Evolutionary conservation across 2,797 vertebrate species (phyloP).

Genomic region (Enteromius argenteus): DNA sequence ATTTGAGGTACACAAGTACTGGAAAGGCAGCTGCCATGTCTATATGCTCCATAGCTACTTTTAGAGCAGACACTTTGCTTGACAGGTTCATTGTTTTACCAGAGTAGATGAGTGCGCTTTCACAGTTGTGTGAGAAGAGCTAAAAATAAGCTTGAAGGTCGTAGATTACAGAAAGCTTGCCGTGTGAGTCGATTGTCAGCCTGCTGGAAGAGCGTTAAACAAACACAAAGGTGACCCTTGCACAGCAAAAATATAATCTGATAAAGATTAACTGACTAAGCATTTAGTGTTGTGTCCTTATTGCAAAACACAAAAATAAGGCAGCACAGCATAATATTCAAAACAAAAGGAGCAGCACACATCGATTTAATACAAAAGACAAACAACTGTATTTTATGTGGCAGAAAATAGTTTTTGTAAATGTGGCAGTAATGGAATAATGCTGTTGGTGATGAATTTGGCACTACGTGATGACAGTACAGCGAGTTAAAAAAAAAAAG

Average conservation of each 20-base stretch:
- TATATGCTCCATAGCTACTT: neutral
- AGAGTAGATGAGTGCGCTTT: conserved; percentile 3
- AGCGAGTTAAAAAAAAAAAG: neutral
- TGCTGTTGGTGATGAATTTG: conserved; percentile 38
- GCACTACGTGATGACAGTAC: conserved; percentile 8
- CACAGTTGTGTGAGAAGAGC: conserved; percentile 21
- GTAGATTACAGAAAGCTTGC: conserved; percentile 34
- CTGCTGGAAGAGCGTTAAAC: conserved; percentile 29
- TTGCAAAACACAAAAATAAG: conserved; percentile 26
- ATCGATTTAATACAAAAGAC: neutral
- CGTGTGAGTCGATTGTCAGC: neutral
- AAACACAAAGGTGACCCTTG: conserved; percentile 38
- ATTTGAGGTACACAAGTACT: conserved; percentile 24
- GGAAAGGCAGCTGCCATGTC: conserved; percentile 10
- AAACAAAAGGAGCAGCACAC: conserved; percentile 20
- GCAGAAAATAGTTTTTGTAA: neutral
- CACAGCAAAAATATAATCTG: conserved; percentile 38
- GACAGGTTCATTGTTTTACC: conserved; percentile 17
- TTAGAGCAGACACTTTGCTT: conserved; percentile 21
- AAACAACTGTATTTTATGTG: neutral
- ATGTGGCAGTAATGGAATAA: conserved; percentile 29
- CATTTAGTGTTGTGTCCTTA: neutral
- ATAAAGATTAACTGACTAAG: conserved; percentile 41
- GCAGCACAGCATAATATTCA: neutral
- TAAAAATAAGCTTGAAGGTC: conserved; percentile 52